phyloP scores from a whole-genome alignment of 2,113 vertebrate species.

The Dendropsophus ebraccatus region DNA sequence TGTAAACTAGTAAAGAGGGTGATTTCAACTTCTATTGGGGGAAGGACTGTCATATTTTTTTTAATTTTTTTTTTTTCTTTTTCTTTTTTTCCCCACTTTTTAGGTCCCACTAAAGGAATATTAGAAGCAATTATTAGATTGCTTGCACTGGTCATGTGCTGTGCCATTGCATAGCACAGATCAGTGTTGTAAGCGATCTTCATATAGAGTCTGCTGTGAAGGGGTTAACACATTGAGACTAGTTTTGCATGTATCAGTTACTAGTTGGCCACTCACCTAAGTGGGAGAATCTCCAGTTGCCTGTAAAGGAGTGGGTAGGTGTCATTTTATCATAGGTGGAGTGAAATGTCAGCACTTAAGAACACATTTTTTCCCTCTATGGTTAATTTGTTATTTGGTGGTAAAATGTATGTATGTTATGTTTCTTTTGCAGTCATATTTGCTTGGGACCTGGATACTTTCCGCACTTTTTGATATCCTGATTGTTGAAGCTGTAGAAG shows the following conservation, averaged over 20 bases:
- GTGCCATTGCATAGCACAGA: too few species aligned
- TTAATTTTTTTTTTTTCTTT: too few species aligned
- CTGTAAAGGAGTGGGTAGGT: background rate
- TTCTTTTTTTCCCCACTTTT: too few species aligned
- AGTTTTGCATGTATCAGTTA: background rate
- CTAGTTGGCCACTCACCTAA: background rate
- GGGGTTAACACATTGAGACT: background rate
- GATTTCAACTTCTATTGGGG: too few species aligned
- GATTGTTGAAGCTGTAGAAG: constrained; percentile 72
- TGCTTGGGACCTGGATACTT: constrained; percentile 78
- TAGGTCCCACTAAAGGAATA: too few species aligned
- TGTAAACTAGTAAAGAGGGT: too few species aligned
- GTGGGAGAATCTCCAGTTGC: background rate
- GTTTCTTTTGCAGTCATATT: constrained; percentile 76
- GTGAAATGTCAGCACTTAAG: background rate
- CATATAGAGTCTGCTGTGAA: too few species aligned
- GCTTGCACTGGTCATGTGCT: too few species aligned
- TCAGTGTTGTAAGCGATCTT: too few species aligned
- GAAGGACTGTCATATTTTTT: too few species aligned
- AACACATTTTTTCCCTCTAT: background rate
- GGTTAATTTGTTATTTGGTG: background rate
- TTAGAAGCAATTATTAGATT: too few species aligned
- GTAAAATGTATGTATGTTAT: constrained; percentile 8
- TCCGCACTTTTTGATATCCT: constrained; percentile 78
- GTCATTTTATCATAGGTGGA: background rate